Evolutionary conservation across 2,797 vertebrate genomes (phyloP).

Genomic region (Oreochromis grahami): DNA sequence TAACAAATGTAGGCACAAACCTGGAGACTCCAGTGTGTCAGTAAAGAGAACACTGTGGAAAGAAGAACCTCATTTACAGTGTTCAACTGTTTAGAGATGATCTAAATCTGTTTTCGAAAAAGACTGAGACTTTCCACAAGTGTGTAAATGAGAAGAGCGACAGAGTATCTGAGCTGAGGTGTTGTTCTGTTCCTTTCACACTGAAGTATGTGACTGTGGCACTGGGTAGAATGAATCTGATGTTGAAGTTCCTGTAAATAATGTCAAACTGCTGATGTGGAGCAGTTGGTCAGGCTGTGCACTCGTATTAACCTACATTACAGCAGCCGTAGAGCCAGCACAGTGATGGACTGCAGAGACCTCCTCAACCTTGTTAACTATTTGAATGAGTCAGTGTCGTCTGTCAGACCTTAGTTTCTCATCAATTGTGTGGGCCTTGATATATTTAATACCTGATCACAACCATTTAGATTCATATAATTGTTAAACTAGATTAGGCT

Average conservation of each 20-base stretch:
- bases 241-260: not conserved
- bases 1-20: not conserved
- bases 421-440: not conserved
- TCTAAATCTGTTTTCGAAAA: not conserved
- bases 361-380: not conserved
- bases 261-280: not conserved
- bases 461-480: not conserved
- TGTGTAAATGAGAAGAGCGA: not conserved
- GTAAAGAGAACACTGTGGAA: not conserved
- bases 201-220: not conserved
- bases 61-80: not conserved
- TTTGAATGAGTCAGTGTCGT: not conserved
- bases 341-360: not conserved
- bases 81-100: not conserved
- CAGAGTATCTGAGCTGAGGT: not conserved
- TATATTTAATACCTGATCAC: not conserved
- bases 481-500: not conserved
- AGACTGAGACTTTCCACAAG: not conserved
- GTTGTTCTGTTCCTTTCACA: not conserved
- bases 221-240: accelerated
- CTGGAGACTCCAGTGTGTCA: not conserved
- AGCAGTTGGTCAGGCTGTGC: not conserved
- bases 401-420: not conserved
- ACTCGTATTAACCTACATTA: not conserved
- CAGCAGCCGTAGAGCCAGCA: not conserved